Base-by-base conservation (phyloP, 2,113 vertebrate species). In the Excalfactoria chinensis region DNA sequence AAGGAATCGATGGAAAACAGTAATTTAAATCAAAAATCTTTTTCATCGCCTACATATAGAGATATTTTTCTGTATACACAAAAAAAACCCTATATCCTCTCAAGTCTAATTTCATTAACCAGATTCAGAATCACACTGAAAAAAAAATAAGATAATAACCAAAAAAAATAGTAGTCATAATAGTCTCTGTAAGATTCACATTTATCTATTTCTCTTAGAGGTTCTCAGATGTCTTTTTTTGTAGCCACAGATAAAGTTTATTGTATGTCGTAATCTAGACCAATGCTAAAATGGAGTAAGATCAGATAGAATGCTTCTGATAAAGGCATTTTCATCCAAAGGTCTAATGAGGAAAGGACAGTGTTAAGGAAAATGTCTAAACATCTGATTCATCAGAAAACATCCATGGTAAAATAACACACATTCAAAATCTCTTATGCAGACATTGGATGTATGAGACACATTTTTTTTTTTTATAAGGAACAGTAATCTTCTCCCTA, bases 1-100 rank as follows among this genome's bases (percentile, higher is more conserved):
- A 72, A 68, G 23, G 16, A 72, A 49, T 59, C 55, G 26, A 8
- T 37, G 49, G 30, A 43, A 86, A 92, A 41, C 19, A 28, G 20
- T 11, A 11, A 35, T 32, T 70, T 66, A 70, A 79, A 75, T 40
- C 1, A 7, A 60, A 25, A 59, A 8, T 8, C 55, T 64, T 37
- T 58, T 12, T n/a, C 68, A 62, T 19, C 9, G 21, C 3, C 5
- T 34, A 11, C 2, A 35, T 9, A 4, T 1, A 35, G 6, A 5
- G 1, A 3, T 44, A 22, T 78, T 23, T 56, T 68, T 49, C 26
- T 49, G 26, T 49, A 18, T 12, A 43, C 16, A 21, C 20, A 34
- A 2, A 34, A 22, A 63, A 23, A 73, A 77, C 14, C 28, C n/a
- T 68, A 6, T 16, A 58, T 12, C 4, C 35, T 67, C 4, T 26